Evolutionary conservation across 2,888 invertebrate genomes (phyloP).

Genomic region (Melieria omissa): DNA sequence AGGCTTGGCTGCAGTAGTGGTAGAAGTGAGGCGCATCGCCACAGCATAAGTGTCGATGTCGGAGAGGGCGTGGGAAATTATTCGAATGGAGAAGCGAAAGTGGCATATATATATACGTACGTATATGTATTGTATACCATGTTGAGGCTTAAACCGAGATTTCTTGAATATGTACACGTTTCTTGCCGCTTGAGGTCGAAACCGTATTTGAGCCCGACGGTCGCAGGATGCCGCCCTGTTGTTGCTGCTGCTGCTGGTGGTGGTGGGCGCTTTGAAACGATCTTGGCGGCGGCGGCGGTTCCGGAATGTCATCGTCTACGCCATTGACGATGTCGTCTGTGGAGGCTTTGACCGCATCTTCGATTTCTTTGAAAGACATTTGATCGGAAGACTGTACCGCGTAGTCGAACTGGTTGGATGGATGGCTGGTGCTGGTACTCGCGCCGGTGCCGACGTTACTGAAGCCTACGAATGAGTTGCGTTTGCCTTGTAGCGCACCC

Average conservation of each 20-base stretch:
- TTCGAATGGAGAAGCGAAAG: not conserved
- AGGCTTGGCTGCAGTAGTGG: too few relatives aligned
- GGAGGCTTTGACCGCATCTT: slow-evolving; percentile 56
- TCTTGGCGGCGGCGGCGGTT: slow-evolving; percentile 71
- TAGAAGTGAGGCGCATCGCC: too few relatives aligned
- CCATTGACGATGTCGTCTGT: slow-evolving; percentile 50
- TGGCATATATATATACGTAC: not conserved
- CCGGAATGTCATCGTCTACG: slow-evolving; percentile 68
- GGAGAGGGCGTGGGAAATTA: not conserved
- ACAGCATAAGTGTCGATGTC: not conserved
- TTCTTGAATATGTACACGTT: slow-evolving; percentile 92
- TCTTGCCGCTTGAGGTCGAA: slow-evolving; percentile 76
- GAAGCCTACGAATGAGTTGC: slow-evolving; percentile 52
- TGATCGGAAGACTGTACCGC: slow-evolving; percentile 61
- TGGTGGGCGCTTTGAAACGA: slow-evolving; percentile 63
- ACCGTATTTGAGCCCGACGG: slow-evolving; percentile 70
- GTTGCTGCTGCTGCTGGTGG: slow-evolving; percentile 50
- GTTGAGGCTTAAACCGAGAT: slow-evolving; percentile 78
- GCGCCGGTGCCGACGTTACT: not conserved
- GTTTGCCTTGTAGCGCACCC: slow-evolving; percentile 49
- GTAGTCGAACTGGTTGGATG: slow-evolving; percentile 52
- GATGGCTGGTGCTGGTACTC: slow-evolving; percentile 14
- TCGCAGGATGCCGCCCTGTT: slow-evolving; percentile 72
- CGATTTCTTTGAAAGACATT: slow-evolving; percentile 63
- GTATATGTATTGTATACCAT: slow-evolving; percentile 12